phyloP scores from a whole-genome alignment of 2,113 vertebrate genomes.

The Phalacrocorax brasilianus region DNA sequence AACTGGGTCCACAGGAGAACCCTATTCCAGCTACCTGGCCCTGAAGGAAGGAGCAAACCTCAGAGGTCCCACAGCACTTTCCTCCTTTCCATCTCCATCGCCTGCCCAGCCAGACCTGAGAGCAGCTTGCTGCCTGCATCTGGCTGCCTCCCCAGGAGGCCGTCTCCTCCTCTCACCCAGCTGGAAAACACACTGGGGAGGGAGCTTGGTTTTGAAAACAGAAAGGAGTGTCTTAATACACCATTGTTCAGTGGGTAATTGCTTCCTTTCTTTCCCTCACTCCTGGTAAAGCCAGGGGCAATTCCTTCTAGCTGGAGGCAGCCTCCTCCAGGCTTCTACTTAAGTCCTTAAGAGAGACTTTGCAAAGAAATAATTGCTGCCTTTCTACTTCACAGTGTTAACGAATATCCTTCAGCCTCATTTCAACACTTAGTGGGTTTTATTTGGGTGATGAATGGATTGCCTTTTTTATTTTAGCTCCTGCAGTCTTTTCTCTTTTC shows the following conservation, averaged over 20 bases:
- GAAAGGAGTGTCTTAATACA: conserved; percentile 55
- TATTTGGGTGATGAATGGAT: conserved; percentile 67
- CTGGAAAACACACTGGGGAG: conserved; percentile 2
- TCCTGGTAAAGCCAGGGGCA: conserved; percentile 64
- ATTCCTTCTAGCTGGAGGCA: conserved; percentile 66
- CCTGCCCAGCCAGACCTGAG: not conserved
- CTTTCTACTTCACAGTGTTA: conserved; percentile 61
- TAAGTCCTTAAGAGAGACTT: conserved; percentile 64
- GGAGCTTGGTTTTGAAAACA: conserved; percentile 51
- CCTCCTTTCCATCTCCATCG: not conserved
- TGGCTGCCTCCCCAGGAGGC: not conserved
- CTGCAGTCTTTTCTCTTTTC: conserved; percentile 41
- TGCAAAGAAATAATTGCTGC: conserved; percentile 74
- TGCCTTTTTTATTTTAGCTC: conserved; percentile 55
- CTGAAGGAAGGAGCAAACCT: not conserved
- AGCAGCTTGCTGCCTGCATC: not conserved
- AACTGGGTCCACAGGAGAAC: not conserved
- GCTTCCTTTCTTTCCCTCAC: conserved; percentile 67
- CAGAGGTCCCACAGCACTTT: not conserved
- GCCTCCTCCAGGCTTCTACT: conserved; percentile 67
- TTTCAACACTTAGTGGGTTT: conserved; percentile 58
- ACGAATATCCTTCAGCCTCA: conserved; percentile 58
- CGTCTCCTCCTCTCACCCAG: not conserved
- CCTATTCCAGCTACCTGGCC: not conserved
- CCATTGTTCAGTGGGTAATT: conserved; percentile 76